Percentiles rank a stretch among this genome's conserved stretches.
These are phyloP conservation scores for Ivindomyrus marchei DNA, from an alignment of 2,113 vertebrate genomes.

Conservation along the genomic window DNA sequence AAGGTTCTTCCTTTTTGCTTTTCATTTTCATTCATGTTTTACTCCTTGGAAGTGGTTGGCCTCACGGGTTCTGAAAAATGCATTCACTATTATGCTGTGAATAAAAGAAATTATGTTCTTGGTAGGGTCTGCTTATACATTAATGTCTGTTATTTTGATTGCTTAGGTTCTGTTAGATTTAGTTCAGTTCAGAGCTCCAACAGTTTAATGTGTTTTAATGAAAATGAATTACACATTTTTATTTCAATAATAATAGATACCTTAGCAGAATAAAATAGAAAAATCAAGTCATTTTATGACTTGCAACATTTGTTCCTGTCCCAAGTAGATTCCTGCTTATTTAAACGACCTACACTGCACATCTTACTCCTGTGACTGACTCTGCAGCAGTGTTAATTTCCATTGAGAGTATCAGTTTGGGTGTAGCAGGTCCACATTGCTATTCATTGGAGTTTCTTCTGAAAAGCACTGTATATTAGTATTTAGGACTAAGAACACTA, in stretches of 20 bases:
- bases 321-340: background rate
- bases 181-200: background rate
- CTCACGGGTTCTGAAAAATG: background rate
- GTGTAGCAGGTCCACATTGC: background rate
- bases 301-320: background rate
- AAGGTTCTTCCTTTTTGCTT: background rate
- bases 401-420: background rate
- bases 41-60: background rate
- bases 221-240: background rate
- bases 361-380: background rate
- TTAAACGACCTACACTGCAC: background rate
- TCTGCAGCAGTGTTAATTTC: background rate
- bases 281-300: background rate
- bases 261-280: background rate
- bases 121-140: background rate
- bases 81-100: background rate
- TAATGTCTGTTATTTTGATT: background rate
- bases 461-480: background rate
- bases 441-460: background rate
- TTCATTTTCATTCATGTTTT: background rate
- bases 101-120: background rate
- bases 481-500: background rate
- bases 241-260: background rate
- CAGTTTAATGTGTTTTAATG: background rate
- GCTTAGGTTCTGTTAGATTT: background rate